Conservation (phyloP, 2,888 invertebrate species). For the Melinopterus prodromus region DNA sequence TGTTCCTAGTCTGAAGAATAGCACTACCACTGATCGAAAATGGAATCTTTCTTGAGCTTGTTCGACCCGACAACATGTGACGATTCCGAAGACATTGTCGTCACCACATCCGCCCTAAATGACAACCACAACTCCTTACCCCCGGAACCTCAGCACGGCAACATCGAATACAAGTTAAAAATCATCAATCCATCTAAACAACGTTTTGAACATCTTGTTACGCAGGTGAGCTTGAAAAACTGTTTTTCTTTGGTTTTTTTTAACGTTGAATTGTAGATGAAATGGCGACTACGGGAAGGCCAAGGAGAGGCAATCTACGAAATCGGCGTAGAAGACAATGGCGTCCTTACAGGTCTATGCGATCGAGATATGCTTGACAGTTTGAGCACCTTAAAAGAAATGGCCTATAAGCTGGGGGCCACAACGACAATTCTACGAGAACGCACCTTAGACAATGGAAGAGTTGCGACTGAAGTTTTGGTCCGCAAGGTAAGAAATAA, state of each 20-base stretch:
- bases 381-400: slow-evolving; percentile 82
- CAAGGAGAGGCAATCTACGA: slow-evolving; percentile 98
- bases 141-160: slow-evolving; percentile 93
- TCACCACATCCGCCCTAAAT: slow-evolving; percentile 55
- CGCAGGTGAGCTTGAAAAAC: slow-evolving; percentile 71
- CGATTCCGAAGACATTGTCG: slow-evolving; percentile 62
- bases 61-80: slow-evolving; percentile 72
- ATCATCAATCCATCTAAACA: slow-evolving; percentile 90
- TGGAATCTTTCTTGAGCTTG: slow-evolving; percentile 86
- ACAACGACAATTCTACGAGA: slow-evolving; percentile 79
- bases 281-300: slow-evolving; percentile 96
- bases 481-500: slow-evolving; percentile 75
- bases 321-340: slow-evolving; percentile 93
- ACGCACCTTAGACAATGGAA: slow-evolving; percentile 64
- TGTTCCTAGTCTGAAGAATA: slow-evolving; percentile 4
- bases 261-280: slow-evolving; percentile 69
- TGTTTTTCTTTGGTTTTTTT: slow-evolving; percentile 18
- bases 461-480: slow-evolving; percentile 86
- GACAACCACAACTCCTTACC: slow-evolving; percentile 73
- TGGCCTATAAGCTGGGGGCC: slow-evolving; percentile 90
- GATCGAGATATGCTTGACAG: slow-evolving; percentile 87
- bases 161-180: slow-evolving; percentile 96
- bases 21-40: slow-evolving; percentile 50
- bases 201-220: slow-evolving; percentile 94
- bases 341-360: slow-evolving; percentile 84